Percentiles rank a stretch among this genome's conserved stretches.
phyloP scores from a whole-genome alignment of 2,113 vertebrate species.

The Gavialis gangeticus region DNA sequence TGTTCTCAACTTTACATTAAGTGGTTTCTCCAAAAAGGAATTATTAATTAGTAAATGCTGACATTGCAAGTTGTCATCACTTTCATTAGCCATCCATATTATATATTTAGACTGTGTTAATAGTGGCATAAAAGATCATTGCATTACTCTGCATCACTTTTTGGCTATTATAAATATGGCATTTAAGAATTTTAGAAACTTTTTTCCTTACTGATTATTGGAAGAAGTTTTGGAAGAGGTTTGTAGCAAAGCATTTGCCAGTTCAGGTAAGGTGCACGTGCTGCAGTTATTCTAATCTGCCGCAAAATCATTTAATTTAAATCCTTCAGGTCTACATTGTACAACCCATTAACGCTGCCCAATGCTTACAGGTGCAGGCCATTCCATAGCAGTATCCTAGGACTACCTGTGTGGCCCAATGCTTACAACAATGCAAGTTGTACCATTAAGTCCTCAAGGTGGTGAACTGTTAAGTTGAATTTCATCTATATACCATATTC shows the following conservation, averaged over 20 bases:
- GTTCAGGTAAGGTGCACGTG: background rate
- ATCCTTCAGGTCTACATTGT: background rate
- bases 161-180: background rate
- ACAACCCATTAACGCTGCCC: background rate
- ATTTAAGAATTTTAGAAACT: background rate
- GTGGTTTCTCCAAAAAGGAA: background rate
- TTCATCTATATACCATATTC: background rate
- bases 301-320: background rate
- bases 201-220: background rate
- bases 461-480: background rate
- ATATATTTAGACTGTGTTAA: background rate
- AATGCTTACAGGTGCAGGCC: background rate
- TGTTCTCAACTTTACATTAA: conserved; percentile 1
- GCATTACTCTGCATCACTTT: background rate
- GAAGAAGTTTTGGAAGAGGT: background rate
- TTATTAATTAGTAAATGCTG: conserved; percentile 14
- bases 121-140: background rate
- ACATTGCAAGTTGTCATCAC: background rate
- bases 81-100: background rate
- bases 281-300: background rate
- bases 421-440: background rate
- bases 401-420: background rate
- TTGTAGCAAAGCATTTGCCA: background rate
- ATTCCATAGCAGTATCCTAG: background rate
- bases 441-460: background rate